Percentiles rank a stretch among this genome's conserved stretches.
Conservation (phyloP, 2,888 invertebrate genomes). For the Antitype chi region DNA sequence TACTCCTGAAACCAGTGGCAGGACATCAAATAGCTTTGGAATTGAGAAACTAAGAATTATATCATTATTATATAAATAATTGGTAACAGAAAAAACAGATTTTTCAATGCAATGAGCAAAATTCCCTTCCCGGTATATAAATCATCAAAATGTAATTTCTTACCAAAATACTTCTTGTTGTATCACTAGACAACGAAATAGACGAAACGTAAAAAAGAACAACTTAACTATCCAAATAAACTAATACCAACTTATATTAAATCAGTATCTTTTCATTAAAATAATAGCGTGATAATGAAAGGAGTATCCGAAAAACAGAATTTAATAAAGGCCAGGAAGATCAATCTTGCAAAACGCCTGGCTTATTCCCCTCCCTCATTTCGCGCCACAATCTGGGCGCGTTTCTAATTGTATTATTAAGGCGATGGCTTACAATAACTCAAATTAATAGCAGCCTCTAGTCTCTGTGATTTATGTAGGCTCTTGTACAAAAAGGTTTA, state of each 20-base stretch:
- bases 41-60: conserved; percentile 11
- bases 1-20: conserved; percentile 11
- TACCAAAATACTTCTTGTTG: not conserved
- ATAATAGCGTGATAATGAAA: conserved; percentile 45
- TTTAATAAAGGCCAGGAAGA: conserved; percentile 32
- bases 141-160: not conserved
- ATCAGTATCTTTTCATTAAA: conserved; percentile 15
- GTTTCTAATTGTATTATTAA: conserved; percentile 53
- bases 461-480: conserved; percentile 24
- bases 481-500: conserved; percentile 29
- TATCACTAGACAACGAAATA: not conserved
- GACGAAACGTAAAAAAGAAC: not conserved
- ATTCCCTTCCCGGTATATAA: too few species aligned
- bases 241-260: conserved; percentile 2
- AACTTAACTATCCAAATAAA: conserved; percentile 1
- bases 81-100: not conserved
- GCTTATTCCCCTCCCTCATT: conserved; percentile 26
- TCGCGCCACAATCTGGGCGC: conserved; percentile 25
- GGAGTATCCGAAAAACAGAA: conserved; percentile 39
- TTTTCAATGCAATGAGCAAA: not conserved
- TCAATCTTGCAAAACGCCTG: conserved; percentile 43
- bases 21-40: conserved; percentile 31
- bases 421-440: conserved; percentile 44
- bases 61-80: not conserved
- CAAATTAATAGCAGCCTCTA: conserved; percentile 44